These are phyloP conservation scores for Botia almorhae DNA, from an alignment of 2,797 vertebrate species.

Conservation along the genomic window DNA sequence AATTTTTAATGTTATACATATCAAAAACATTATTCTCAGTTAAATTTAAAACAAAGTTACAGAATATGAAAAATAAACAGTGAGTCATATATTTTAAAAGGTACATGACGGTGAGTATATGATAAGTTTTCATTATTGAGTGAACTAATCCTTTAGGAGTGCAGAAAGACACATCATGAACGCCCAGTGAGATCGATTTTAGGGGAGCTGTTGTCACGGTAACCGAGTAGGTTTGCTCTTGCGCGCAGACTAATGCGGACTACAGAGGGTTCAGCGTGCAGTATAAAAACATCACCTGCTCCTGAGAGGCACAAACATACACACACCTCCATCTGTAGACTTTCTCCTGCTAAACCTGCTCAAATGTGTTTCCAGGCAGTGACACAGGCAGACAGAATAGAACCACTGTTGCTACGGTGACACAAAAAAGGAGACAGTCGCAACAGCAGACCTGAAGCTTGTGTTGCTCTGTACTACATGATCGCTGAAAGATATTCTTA, in stretches of 20 bases:
- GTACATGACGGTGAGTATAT: neutral
- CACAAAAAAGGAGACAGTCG: conserved; percentile 1
- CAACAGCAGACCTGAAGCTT: conserved; percentile 4
- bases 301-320: conserved; percentile 20
- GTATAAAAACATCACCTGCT: conserved; percentile 39
- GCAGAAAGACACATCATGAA: conserved; percentile 31
- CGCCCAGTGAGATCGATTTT: conserved; percentile 46
- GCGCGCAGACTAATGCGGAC: conserved; percentile 22
- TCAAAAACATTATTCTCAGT: no score
- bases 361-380: conserved; percentile 18
- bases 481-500: neutral
- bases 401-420: neutral
- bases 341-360: conserved; percentile 12
- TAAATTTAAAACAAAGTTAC: no score
- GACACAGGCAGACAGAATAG: neutral
- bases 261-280: conserved; percentile 33
- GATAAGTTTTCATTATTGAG: neutral
- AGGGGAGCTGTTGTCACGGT: conserved; percentile 52
- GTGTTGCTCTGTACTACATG: neutral
- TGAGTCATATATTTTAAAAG: neutral
- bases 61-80: no score
- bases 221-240: conserved; percentile 33
- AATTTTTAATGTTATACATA: neutral
- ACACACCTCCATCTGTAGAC: conserved; percentile 16
- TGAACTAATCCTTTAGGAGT: conserved; percentile 19